These are phyloP conservation scores for Meteorus sp. DNA, from an alignment of 1,140 invertebrate species.

Conservation along the genomic window DNA sequence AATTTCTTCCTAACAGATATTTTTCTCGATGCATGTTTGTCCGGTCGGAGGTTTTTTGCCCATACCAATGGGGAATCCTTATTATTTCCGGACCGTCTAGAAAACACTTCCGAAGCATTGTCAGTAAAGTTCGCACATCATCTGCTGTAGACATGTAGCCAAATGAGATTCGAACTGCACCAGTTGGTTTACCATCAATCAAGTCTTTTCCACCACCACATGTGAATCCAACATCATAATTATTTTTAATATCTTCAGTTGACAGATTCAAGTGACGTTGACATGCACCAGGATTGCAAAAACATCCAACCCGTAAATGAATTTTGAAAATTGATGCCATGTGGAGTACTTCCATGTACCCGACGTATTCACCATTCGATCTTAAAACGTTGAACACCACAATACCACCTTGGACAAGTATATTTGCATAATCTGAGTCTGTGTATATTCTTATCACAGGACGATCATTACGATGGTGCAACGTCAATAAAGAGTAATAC, in stretches of 20 bases:
- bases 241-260: slow-evolving; percentile 70
- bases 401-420: slow-evolving; percentile 75
- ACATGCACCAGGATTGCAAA: slow-evolving; percentile 96
- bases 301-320: slow-evolving; percentile 89
- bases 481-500: slow-evolving; percentile 64
- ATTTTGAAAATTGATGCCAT: slow-evolving; percentile 87
- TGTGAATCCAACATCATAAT: slow-evolving; percentile 85
- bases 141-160: slow-evolving; percentile 83
- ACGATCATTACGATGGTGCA: slow-evolving; percentile 76
- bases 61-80: slow-evolving; percentile 7
- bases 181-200: slow-evolving; percentile 87
- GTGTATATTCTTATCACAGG: slow-evolving; percentile 75
- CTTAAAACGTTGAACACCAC: slow-evolving; percentile 88
- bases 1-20: slow-evolving; percentile 22
- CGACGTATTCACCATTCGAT: slow-evolving; percentile 77
- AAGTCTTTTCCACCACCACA: slow-evolving; percentile 91
- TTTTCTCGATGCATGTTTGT: not conserved
- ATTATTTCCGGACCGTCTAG: slow-evolving; percentile 49
- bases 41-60: not conserved
- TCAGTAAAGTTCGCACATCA: slow-evolving; percentile 73
- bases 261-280: slow-evolving; percentile 76
- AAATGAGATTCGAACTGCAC: slow-evolving; percentile 89
- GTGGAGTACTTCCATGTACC: slow-evolving; percentile 88
- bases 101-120: slow-evolving; percentile 76
- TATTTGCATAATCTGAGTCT: slow-evolving; percentile 68